Evolutionary conservation across 2,797 vertebrate genomes (phyloP), one percentile per base, ranked within the genome.

Genomic region (Spinus pinus): DNA sequence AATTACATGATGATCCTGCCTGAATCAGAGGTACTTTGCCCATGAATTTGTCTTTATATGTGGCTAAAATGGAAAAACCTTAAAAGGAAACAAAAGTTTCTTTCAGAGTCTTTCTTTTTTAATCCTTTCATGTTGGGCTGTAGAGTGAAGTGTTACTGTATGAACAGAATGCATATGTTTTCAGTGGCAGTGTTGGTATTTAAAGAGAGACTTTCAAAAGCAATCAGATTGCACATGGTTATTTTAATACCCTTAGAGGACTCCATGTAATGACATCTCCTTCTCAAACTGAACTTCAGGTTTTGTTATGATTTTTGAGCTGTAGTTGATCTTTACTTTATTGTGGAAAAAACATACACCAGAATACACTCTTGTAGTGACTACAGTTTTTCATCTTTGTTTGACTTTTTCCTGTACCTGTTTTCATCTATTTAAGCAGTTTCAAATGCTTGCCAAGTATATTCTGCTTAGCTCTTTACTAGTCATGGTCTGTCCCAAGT

Each of bases 331-430:
- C n/a, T 67, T 90, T 61, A 56, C 31, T 81, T 93, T 90, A 74
- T 51, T 88, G 49, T 0, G 0, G 94, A 85, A 72, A 66, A 66
- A 73, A 8, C 39, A 10, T 13, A 6, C 18, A 56, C 41, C 37
- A 66, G 74, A 91, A 66, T 12, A 39, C 66, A n/a, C 28, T 87
- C 87, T 41, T 18, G 2, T 41, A 61, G 70, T 16, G 69, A 61
- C 54, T 86, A 20, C 53, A 64, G 14, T 86, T 91, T 84, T 88
- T 94, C 53, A 30, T n/a, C 66, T 75, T 49, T 88, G 72, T 94
- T 94, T 96, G 84, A 88, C 84, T 94, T 85, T 42, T 54, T 46
- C n/a, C 56, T 86, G 62, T 93, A 69, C 64, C 84, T 88, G 67
- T 20, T 89, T 86, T 72, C 13, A 4, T 78, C 70, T 92, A 12